Evolutionary conservation across 2,888 invertebrate species (phyloP), one percentile per base, ranked within the genome.

Genomic region (Aphrophora alni): DNA sequence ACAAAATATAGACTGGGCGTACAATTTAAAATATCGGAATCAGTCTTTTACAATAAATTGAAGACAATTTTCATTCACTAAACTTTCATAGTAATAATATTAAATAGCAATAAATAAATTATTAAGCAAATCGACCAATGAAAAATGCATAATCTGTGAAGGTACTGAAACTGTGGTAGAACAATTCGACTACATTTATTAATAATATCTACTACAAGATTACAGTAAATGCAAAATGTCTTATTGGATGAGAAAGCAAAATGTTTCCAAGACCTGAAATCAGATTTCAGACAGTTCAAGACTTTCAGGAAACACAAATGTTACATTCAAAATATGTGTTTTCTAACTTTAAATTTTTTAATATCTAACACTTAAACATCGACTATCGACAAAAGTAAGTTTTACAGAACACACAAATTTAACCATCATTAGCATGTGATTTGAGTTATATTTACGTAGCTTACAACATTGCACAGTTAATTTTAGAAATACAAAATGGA

Each of bases 71-170:
- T 10, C 44, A 14, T 44, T 44, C 44, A 14, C 33, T 33, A 33
- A 33, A 33, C 33, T 10, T 33, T 10, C 33, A 33, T 10, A 7
- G 10, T 33, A 14, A 59, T 59, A 59, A 59, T 59, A 59, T 59
- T 59, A 59, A 59, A 59, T 59, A 59, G 59, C 59, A 59, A 59
- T 59, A 59, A 59, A 59, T 59, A 59, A 59, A 59, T 59, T n/a
- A n/a, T n/a, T 21, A 59, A 59, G 59, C 59, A 21, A 59, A 59
- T 21, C n/a, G 59, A 59, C 59, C 59, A 59, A 59, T 59, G 59
- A 59, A 59, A n/a, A 59, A 59, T 59, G 59, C 59, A 59, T 14
- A 4, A 59, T 59, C 59, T 21, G n/a, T 44, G 3, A 59, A 59
- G 59, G 59, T 59, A 59, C 59, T 59, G 59, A 59, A n/a, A 59